phyloP scores from a whole-genome alignment of 37 sponge, comb jelly and placozoan genomes.

The Agelas oroides region DNA sequence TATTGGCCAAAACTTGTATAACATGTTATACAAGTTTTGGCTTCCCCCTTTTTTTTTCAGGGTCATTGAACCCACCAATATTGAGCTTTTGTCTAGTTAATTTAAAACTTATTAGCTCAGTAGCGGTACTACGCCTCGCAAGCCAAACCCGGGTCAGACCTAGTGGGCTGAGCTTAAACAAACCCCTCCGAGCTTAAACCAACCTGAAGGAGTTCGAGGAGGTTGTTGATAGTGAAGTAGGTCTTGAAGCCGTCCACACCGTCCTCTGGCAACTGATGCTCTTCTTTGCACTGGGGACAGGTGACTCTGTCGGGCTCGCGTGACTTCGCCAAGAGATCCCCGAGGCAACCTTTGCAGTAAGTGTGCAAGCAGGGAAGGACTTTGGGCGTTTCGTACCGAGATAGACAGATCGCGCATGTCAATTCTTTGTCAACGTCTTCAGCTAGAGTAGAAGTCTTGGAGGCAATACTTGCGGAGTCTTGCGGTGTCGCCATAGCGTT shows the following conservation, averaged over 20 bases:
- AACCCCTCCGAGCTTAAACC: too few relatives aligned
- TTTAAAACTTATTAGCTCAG: too few relatives aligned
- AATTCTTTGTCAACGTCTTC: neutral
- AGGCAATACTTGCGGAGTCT: too few relatives aligned
- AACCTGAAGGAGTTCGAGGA: conserved; percentile 1
- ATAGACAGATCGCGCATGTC: neutral
- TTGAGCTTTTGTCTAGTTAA: too few relatives aligned
- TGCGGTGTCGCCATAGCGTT: too few relatives aligned
- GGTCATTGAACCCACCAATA: too few relatives aligned
- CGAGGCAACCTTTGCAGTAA: neutral
- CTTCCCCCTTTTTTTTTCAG: too few relatives aligned
- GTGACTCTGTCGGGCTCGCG: neutral
- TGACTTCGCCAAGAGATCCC: neutral
- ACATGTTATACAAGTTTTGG: too few relatives aligned
- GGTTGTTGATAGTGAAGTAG: conserved; percentile 18
- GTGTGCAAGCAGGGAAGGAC: neutral
- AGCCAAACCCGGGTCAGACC: too few relatives aligned
- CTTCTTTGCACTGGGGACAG: conserved; percentile 11
- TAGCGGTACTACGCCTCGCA: too few relatives aligned
- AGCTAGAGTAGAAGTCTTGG: neutral
- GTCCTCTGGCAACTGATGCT: neutral
- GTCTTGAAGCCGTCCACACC: conserved; percentile 28
- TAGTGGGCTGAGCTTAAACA: too few relatives aligned
- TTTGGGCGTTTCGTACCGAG: neutral
- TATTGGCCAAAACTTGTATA: too few relatives aligned